phyloP scores from a whole-genome alignment of 64 coral and sea anemone species.

The Montipora foliosa region DNA sequence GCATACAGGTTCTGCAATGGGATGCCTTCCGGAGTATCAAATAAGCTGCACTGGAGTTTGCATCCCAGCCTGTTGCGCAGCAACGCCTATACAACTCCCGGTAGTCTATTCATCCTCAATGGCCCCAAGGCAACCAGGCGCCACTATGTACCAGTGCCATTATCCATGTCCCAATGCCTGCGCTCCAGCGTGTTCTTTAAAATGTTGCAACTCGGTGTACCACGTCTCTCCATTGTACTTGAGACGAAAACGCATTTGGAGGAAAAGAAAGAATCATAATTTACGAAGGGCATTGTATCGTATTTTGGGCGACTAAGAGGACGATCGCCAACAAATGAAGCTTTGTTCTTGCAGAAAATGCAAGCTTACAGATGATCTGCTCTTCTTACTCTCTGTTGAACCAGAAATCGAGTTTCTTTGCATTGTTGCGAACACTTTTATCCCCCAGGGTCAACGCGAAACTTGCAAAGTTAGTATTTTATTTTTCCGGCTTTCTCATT shows the following conservation, averaged over 20 bases:
- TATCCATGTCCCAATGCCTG: conserved; percentile 14
- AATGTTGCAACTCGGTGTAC: background rate
- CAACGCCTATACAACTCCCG: background rate
- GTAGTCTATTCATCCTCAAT: background rate
- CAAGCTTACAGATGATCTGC: background rate
- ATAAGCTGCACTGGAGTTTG: background rate
- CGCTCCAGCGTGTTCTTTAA: conserved; percentile 8
- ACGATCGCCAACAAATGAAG: background rate
- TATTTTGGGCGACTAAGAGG: background rate
- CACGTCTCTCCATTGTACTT: background rate
- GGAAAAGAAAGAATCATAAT: background rate
- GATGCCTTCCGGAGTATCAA: conserved; percentile 4
- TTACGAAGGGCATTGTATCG: background rate
- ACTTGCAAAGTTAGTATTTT: no score
- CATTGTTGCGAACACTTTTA: no score
- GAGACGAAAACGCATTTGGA: background rate
- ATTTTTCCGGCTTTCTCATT: no score
- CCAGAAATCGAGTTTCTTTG: no score
- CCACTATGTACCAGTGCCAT: background rate
- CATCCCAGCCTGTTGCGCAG: background rate
- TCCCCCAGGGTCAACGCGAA: no score
- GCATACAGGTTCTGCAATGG: background rate
- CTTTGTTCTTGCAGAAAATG: no score
- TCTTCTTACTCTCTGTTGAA: no score
- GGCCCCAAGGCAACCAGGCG: background rate